phyloP scores from a whole-genome alignment of 1,140 invertebrate species.

The Teleogryllus occipitalis region DNA sequence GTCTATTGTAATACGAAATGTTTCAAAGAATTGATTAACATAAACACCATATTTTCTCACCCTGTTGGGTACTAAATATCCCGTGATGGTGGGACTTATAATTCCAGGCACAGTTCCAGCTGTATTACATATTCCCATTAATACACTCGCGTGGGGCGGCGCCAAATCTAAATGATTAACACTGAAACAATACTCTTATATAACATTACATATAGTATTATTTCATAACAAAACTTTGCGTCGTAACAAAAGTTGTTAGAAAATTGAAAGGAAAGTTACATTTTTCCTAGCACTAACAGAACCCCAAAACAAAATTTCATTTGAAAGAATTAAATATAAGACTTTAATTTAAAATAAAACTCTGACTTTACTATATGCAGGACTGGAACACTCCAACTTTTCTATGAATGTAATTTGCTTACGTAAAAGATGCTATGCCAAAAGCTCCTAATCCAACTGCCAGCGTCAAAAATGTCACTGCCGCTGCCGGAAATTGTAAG shows the following conservation, averaged over 20 bases:
- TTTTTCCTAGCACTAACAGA: no score
- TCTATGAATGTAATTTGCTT: neutral
- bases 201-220: neutral
- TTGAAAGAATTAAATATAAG: no score
- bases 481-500: neutral
- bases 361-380: no score
- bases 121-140: slow-evolving; percentile 47
- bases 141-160: slow-evolving; percentile 33
- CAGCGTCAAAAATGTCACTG: neutral
- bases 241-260: neutral
- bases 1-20: neutral
- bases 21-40: no score
- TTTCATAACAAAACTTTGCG: no score
- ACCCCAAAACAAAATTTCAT: no score
- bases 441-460: neutral
- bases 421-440: neutral
- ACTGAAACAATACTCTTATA: slow-evolving; percentile 27
- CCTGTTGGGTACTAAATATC: slow-evolving; percentile 32
- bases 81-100: slow-evolving; percentile 40
- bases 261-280: neutral
- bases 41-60: neutral
- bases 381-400: no score
- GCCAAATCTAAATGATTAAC: slow-evolving; percentile 49
- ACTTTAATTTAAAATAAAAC: no score
- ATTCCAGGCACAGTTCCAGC: slow-evolving; percentile 47